Conservation (phyloP, 2,797 vertebrate species). For the Acrocephalus scirpaceus region DNA sequence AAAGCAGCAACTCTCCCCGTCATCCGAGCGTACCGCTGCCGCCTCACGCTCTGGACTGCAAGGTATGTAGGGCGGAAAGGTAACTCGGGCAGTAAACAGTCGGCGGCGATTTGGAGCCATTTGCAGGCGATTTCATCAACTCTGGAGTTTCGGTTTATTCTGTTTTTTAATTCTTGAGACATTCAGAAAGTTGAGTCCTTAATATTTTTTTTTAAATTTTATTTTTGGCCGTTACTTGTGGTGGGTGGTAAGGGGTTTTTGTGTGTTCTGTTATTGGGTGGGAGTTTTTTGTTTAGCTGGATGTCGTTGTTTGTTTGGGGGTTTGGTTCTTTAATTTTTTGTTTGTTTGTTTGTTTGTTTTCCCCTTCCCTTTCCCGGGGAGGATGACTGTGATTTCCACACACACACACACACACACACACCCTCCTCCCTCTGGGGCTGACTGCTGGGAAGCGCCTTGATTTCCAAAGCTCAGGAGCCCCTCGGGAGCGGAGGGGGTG, state of each 20-base stretch:
- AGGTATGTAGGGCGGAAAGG: slow-evolving; percentile 14
- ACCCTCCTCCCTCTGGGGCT: too few species aligned
- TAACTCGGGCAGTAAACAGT: background rate
- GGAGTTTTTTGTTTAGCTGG: background rate
- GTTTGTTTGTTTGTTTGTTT: fast-evolving
- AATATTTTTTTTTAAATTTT: background rate
- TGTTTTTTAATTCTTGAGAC: background rate
- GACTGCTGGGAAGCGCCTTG: background rate
- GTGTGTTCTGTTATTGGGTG: too few species aligned
- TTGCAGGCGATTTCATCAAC: background rate
- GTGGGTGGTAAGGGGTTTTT: fast-evolving
- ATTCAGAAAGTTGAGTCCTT: background rate
- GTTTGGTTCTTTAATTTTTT: fast-evolving
- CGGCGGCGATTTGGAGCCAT: background rate
- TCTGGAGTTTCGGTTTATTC: background rate
- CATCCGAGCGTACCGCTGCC: background rate
- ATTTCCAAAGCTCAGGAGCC: background rate
- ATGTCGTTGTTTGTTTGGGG: background rate
- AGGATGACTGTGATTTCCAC: too few species aligned
- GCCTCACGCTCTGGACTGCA: background rate
- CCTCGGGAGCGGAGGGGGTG: background rate
- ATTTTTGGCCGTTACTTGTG: background rate
- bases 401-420: too few species aligned
- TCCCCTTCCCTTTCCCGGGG: fast-evolving
- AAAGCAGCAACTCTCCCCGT: background rate